Base-by-base conservation (phyloP, 2,888 invertebrate species). In the Meloe dianella region DNA sequence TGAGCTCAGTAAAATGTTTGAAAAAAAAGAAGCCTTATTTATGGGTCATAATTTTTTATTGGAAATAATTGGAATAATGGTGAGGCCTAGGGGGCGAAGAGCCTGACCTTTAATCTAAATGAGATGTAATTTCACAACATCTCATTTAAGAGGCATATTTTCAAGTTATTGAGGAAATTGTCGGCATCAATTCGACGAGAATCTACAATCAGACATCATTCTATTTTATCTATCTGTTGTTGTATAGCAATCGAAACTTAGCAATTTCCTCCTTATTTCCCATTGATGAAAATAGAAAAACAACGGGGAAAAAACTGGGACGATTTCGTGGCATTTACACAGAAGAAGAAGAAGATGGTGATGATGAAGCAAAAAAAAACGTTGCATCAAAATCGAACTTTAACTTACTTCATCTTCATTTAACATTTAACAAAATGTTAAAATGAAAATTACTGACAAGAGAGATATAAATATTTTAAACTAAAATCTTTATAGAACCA, bases 401-500 rank as follows among this genome's bases (percentile, higher is more conserved):
- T 47, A n/a, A 38, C 38, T 38, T 38, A 38, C 14, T 38, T 38
- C 38, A 38, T n/a, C 38, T 10, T 14, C 5, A 17, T 47, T 47
- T 66, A 66, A 66, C 66, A 66, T 66, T 66, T 66, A 66, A n/a
- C 47, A 57, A 64, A 65, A 64, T 64, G 64, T 64, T 64, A 64
- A 60, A 32, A 27, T 47, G 29, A 66, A 66, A 62, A 58, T 61
- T 65, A 65, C 32, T 56, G 22, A 56, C 22, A 17, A n/a, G n/a
- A n/a, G 27, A 32, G 10, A 32, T 38, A 38, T 38, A 38, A 38
- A 38, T 12, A 38, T 14, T 14, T 3, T 6, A 14, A 38, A 14
- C 5, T 14, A 38, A 38, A 38, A 38, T 14, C n/a, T n/a, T 38
- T 38, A n/a, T 38, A 38, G 38, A 38, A 38, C 38, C 14, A 14